phyloP scores from a whole-genome alignment of 2,888 invertebrate genomes.

The Sesia apiformis region DNA sequence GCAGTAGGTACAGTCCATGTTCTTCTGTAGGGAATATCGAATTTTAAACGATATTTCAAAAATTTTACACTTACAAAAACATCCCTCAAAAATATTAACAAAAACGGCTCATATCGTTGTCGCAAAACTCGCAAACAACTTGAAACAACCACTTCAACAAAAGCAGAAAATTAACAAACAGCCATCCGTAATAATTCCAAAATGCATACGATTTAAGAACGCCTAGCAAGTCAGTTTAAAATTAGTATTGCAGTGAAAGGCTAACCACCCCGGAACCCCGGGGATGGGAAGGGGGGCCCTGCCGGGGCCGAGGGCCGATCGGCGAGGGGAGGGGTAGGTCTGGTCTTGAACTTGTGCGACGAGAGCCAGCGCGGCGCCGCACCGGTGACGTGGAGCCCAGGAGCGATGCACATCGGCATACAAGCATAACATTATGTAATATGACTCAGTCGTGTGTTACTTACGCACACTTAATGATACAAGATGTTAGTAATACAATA shows the following conservation, averaged over 20 bases:
- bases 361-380: constrained; percentile 12
- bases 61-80: too few species aligned
- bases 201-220: constrained; percentile 15
- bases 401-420: neutral
- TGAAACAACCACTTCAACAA: too few species aligned
- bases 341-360: constrained; percentile 36
- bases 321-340: neutral
- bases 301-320: constrained; percentile 6
- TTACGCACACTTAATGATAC: too few species aligned
- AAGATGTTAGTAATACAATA: too few species aligned
- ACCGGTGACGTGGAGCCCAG: neutral
- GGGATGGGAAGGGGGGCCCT: constrained; percentile 1
- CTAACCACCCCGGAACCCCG: neutral
- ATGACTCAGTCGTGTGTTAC: neutral
- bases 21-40: too few species aligned
- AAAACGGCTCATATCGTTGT: too few species aligned
- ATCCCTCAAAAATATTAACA: too few species aligned
- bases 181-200: neutral
- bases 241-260: neutral
- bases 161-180: too few species aligned
- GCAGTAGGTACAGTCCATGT: too few species aligned
- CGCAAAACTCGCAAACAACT: too few species aligned
- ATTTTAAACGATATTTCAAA: too few species aligned
- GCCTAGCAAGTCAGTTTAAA: constrained; percentile 5
- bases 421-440: neutral